A percentile compares a stretch with the other conserved stretches of the same genome.
These are phyloP conservation scores for Andinoacara biseriatus DNA, from an alignment of 2,113 vertebrate genomes.

Conservation along the genomic window DNA sequence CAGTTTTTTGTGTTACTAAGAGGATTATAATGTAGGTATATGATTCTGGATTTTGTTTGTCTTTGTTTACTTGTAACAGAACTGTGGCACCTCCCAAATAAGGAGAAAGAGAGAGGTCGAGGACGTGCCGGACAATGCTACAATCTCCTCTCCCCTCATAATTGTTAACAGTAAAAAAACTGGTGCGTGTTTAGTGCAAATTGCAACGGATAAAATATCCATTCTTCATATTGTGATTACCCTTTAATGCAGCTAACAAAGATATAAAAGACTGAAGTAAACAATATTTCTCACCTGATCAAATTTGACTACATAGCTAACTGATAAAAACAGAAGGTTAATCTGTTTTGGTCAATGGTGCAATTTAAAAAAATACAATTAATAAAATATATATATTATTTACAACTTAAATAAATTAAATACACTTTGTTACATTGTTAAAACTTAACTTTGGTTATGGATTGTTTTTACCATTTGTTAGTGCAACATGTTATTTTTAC, in stretches of 20 bases:
- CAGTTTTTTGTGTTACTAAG: background rate
- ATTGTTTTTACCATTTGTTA: background rate
- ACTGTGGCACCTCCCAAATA: rapidly evolving
- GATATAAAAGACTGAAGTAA: background rate
- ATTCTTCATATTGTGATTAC: background rate
- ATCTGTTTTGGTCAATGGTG: too few species aligned
- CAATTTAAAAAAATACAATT: background rate
- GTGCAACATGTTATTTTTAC: background rate
- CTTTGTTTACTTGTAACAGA: constrained; percentile 37
- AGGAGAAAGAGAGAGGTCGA: constrained; percentile 54
- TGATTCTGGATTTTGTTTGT: background rate
- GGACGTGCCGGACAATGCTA: constrained; percentile 23
- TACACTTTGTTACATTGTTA: background rate
- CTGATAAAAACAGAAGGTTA: background rate
- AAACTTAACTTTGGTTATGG: background rate
- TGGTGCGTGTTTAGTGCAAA: constrained; percentile 38
- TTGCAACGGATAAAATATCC: background rate
- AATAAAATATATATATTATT: background rate
- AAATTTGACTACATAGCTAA: background rate
- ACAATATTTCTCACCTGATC: background rate
- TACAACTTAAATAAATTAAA: background rate
- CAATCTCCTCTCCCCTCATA: constrained; percentile 68
- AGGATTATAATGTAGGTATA: background rate
- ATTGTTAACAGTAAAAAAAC: constrained; percentile 27
- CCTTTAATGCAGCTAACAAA: background rate